These are phyloP conservation scores for Drosophila mulleri DNA, from an alignment of 2,888 invertebrate genomes.

Conservation along the genomic window DNA sequence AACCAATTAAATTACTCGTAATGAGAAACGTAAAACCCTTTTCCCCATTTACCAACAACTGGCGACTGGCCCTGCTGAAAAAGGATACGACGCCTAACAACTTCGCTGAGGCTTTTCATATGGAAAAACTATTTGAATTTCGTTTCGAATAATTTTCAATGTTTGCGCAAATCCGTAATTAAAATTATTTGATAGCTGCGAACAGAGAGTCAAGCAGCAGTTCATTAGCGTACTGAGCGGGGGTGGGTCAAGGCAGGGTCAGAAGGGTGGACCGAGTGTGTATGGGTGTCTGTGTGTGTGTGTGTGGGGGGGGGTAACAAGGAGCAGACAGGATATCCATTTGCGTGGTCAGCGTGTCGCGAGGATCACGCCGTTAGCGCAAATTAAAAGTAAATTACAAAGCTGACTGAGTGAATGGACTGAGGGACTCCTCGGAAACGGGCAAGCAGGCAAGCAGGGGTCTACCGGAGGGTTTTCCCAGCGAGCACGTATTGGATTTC, in stretches of 20 bases:
- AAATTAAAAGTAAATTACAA: slow-evolving; percentile 72
- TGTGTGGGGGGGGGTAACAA: no score
- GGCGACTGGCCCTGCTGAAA: slow-evolving; percentile 19
- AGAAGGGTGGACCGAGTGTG: background rate
- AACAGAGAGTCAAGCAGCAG: slow-evolving; percentile 49
- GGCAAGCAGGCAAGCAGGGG: background rate
- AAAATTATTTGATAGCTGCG: slow-evolving; percentile 46
- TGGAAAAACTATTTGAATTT: slow-evolving; percentile 44
- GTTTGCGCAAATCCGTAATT: slow-evolving; percentile 69
- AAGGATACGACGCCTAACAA: slow-evolving; percentile 7
- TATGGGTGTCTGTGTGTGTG: background rate
- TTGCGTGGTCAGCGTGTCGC: slow-evolving; percentile 60
- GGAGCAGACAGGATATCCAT: slow-evolving; percentile 44
- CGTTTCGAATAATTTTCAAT: slow-evolving; percentile 36
- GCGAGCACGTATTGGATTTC: slow-evolving; percentile 60
- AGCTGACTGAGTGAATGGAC: slow-evolving; percentile 50
- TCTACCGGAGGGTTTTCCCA: slow-evolving; percentile 30
- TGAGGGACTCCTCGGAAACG: background rate
- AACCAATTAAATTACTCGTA: slow-evolving; percentile 32
- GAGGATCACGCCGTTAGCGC: slow-evolving; percentile 65
- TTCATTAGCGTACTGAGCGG: slow-evolving; percentile 54
- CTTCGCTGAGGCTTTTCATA: slow-evolving; percentile 1
- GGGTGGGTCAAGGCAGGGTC: background rate
- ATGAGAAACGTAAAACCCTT: slow-evolving; percentile 24
- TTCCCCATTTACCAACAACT: slow-evolving; percentile 3